A percentile compares a stretch with the other conserved stretches of the same genome.
Evolutionary conservation across 2,888 invertebrate genomes (phyloP).

Genomic region (Dasysyrphus albostriatus): DNA sequence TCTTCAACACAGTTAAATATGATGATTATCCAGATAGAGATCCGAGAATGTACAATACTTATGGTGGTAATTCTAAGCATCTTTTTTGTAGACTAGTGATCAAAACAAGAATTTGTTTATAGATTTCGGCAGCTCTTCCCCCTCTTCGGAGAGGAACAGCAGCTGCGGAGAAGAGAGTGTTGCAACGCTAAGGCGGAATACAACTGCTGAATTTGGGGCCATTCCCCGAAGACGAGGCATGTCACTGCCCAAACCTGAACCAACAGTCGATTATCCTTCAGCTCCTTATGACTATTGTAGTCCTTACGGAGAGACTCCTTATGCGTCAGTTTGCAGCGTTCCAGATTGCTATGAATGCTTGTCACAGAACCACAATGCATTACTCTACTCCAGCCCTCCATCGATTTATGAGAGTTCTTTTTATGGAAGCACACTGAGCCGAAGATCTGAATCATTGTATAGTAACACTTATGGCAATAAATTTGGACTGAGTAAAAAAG

Average conservation of each 20-base stretch:
- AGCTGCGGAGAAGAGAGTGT: constrained; percentile 78
- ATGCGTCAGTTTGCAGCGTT: constrained; percentile 78
- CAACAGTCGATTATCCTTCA: constrained; percentile 82
- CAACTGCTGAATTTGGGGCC: constrained; percentile 79
- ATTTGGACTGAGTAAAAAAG: constrained; percentile 90
- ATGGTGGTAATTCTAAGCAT: constrained; percentile 78
- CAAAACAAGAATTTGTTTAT: neutral
- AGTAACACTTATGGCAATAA: constrained; percentile 82
- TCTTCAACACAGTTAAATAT: constrained; percentile 60
- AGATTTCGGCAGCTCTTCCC: constrained; percentile 64
- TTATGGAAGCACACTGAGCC: constrained; percentile 75
- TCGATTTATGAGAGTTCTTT: constrained; percentile 74
- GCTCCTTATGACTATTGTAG: constrained; percentile 82
- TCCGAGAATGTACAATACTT: constrained; percentile 79
- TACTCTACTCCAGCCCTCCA: constrained; percentile 61
- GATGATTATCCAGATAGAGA: constrained; percentile 70
- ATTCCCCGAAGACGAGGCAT: constrained; percentile 79
- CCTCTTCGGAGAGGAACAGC: constrained; percentile 68
- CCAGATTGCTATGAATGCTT: constrained; percentile 82
- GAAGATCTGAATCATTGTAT: constrained; percentile 81
- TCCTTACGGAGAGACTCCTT: constrained; percentile 79
- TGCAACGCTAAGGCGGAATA: constrained; percentile 80
- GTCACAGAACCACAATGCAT: constrained; percentile 62
- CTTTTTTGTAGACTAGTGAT: too few species aligned
- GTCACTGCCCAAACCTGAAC: constrained; percentile 81